Evolutionary conservation across 2,113 vertebrate genomes (phyloP), one percentile per base, ranked within the genome.

Genomic region (Grus americana): DNA sequence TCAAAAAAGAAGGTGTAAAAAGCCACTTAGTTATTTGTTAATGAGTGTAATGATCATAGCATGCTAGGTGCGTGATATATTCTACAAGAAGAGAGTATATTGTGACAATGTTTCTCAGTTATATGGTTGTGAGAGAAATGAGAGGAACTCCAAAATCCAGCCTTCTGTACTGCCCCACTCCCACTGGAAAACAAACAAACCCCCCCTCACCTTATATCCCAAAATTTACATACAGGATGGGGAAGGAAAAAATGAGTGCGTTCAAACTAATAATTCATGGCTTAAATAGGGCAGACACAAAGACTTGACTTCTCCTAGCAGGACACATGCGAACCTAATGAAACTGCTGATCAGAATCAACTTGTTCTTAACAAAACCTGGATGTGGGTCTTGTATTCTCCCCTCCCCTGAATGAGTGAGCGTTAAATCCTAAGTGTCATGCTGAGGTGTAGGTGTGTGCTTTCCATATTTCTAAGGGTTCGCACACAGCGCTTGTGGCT

Each of bases 161-260:
- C 15, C 9, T 79, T 73, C 11, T 83, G 8, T 5, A 16, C 36
- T 88, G 57, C 9, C 19, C 2, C 3, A 22, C 5, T 73, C 15
- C 7, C 15, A 17, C 10, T 36, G 55, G 44, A 57, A 79, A 75
- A 42, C 9, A 42, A n/a, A 47, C 4, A 50, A 55, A 80, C 58
- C 3, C 0, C 3, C 2, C 3, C 5, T 79, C 11, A 38, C 46
- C n/a, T 65, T 63, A 29, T 11, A 78, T 29, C 8, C 18, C 22
- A 10, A 19, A 15, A 16, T 71, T 80, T 67, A 86, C 12, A 12
- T 68, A 30, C 6, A 21, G 1, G 38, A 3, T 32, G 5, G 22
- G n/a, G 15, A 81, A 70, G 13, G 12, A 10, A 74, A 62, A 61
- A 52, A 22, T 15, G 3, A 1, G 2, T 84, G 30, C 2, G 46